Evolutionary conservation across 2,888 invertebrate species (phyloP).

Genomic region (Orchesellides sinensis): DNA sequence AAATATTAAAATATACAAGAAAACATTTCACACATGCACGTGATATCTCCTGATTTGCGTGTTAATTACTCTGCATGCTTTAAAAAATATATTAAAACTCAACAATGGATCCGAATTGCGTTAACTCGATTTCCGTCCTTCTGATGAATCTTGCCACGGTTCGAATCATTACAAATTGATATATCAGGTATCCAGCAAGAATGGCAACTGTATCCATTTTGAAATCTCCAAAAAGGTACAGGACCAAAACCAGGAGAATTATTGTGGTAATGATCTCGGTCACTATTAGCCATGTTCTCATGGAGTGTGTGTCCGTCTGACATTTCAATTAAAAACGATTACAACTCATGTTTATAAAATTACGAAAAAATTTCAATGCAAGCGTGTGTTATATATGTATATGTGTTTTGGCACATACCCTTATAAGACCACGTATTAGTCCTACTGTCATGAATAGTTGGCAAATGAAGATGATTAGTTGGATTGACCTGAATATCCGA

Average conservation of each 20-base stretch:
- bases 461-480: slow-evolving; percentile 44
- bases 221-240: slow-evolving; percentile 38
- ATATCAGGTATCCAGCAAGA: slow-evolving; percentile 17
- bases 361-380: not conserved
- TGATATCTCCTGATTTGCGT: too few relatives aligned
- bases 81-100: slow-evolving; percentile 40
- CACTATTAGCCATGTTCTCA: slow-evolving; percentile 55
- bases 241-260: slow-evolving; percentile 23
- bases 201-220: slow-evolving; percentile 1
- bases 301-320: slow-evolving; percentile 30
- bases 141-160: slow-evolving; percentile 44
- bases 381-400: too few relatives aligned
- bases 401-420: slow-evolving; percentile 17
- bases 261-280: slow-evolving; percentile 49
- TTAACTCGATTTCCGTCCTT: slow-evolving; percentile 59
- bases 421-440: slow-evolving; percentile 30
- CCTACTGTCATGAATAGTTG: slow-evolving; percentile 39
- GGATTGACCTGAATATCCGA: slow-evolving; percentile 43
- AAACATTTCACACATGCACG: too few relatives aligned
- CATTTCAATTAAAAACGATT: not conserved
- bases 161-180: slow-evolving; percentile 53
- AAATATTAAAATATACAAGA: too few relatives aligned
- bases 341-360: not conserved
- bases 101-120: slow-evolving; percentile 54
- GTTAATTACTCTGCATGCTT: too few relatives aligned